Evolutionary conservation across 2,113 vertebrate genomes (phyloP), one percentile per base, ranked within the genome.

Genomic region (Vireo altiloquus): DNA sequence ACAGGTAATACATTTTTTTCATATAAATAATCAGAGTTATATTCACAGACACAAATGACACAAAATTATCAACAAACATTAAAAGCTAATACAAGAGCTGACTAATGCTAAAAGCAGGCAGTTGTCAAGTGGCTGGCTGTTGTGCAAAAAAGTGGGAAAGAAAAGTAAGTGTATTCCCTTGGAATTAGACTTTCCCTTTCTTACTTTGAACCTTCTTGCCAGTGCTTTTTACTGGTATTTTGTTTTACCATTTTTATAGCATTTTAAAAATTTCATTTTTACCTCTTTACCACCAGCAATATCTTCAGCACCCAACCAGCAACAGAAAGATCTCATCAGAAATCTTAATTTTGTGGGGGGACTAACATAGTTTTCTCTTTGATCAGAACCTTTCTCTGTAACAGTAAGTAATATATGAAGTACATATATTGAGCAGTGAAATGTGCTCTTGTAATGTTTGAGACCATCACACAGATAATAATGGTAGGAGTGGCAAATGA

Each of bases 1-100:
- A 94, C 68, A 64, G 44, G 49, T 39, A 94, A 87, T 87, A 90
- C 53, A 11, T 87, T 92, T 92, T 86, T 90, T 85, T 78, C 50
- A 37, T 83, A 72, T 75, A 94, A 97, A 93, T 87, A 89, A 74
- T 47, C 89, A 90, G 90, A 91, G 94, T 93, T 86, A 82, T 80
- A 96, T 75, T 90, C 90, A 96, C 75, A 92, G 88, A 82, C 57
- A 96, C 72, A 91, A 93, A 95, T 54, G 74, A 85, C 44, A 53
- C n/a, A 89, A 74, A 91, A 96, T 74, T 33, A 83, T 79, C 91
- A 96, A 84, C 47, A 87, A 91, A 79, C 0, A 15, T 61, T 82
- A 71, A 81, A 75, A 93, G 65, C 75, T 79, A 66, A 84, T 53
- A 56, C 24, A 78, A 89, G 90, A 91, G 52, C 59, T 60, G 65